phyloP scores from a whole-genome alignment of 1,140 invertebrate genomes.

The Tetragnatha versicolor region DNA sequence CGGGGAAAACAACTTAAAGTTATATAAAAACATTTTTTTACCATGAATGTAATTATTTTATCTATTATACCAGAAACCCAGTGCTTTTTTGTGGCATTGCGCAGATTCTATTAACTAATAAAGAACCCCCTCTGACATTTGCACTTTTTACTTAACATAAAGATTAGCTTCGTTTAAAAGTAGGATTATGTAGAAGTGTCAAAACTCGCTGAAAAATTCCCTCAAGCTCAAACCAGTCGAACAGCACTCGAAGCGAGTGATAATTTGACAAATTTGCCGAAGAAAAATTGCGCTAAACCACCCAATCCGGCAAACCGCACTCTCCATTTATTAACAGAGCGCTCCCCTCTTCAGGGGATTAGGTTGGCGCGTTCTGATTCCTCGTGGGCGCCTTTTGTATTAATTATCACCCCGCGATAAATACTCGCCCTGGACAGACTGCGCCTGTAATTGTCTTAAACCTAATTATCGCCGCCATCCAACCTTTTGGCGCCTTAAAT shows the following conservation, averaged over 20 bases:
- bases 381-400: constrained; percentile 55
- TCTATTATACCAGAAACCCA: no score
- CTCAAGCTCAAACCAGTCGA: no score
- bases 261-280: no score
- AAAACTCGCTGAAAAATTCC: background rate
- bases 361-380: constrained; percentile 50
- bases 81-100: no score
- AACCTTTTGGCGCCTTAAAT: constrained; percentile 55
- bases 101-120: no score
- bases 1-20: no score
- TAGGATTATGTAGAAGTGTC: background rate
- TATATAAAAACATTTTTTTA: no score
- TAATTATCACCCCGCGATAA: constrained; percentile 51
- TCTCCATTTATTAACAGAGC: constrained; percentile 35
- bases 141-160: no score
- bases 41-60: no score
- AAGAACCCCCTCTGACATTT: no score
- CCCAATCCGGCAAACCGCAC: background rate
- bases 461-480: constrained; percentile 52
- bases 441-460: constrained; percentile 54
- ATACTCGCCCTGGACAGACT: constrained; percentile 30
- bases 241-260: no score
- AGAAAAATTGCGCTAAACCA: background rate
- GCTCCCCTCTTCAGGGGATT: constrained; percentile 18
- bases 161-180: no score